Conservation (phyloP, 1,140 invertebrate genomes). For the Eubasilissa regina region DNA sequence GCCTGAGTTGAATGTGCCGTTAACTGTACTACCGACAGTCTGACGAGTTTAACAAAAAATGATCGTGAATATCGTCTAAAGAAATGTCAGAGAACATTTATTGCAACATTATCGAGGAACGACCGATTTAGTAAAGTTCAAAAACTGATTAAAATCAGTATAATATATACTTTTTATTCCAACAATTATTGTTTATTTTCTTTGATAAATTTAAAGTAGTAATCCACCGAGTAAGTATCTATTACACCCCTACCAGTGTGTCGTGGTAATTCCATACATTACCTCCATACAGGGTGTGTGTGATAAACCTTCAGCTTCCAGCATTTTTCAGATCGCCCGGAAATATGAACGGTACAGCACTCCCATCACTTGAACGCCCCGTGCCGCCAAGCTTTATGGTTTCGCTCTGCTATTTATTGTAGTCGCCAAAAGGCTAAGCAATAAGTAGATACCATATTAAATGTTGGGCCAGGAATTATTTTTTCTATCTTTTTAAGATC, state of each 20-base stretch:
- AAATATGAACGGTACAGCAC: conserved; percentile 27
- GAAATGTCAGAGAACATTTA: too few relatives aligned
- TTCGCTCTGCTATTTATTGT: conserved; percentile 15
- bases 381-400: conserved; percentile 10
- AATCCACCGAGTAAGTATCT: not conserved
- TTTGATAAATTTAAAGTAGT: not conserved
- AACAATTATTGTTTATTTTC: too few relatives aligned
- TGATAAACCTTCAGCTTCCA: conserved; percentile 23
- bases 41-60: too few relatives aligned
- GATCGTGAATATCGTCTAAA: too few relatives aligned
- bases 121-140: too few relatives aligned
- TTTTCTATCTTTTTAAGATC: not conserved
- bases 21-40: too few relatives aligned
- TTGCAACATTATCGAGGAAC: too few relatives aligned
- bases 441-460: not conserved
- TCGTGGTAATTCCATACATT: conserved; percentile 46
- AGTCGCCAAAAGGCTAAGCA: conserved; percentile 10
- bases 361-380: conserved; percentile 19
- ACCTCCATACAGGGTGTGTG: conserved; percentile 22
- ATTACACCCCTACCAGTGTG: conserved; percentile 20
- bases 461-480: not conserved
- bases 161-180: too few relatives aligned
- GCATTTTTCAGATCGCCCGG: conserved; percentile 42
- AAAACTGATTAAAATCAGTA: too few relatives aligned
- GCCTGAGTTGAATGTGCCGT: too few relatives aligned